Evolutionary conservation across 2,888 invertebrate genomes (phyloP).

Genomic region (Muschampia plurimacula): DNA sequence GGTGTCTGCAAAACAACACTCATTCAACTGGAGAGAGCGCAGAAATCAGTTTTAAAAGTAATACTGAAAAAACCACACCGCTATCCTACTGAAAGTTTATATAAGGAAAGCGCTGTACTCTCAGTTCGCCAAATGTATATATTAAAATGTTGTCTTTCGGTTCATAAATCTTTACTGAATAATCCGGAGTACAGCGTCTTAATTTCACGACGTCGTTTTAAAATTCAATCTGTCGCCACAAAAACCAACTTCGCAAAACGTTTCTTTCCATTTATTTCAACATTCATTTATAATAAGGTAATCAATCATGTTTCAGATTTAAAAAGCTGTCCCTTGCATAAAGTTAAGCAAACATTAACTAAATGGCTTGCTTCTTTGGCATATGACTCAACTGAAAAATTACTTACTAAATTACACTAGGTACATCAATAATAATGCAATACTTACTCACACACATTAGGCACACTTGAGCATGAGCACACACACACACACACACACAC

Average conservation of each 20-base stretch:
- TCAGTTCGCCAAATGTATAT: slow-evolving; percentile 1
- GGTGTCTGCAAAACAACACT: neutral
- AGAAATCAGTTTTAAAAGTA: neutral
- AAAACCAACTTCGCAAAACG: neutral
- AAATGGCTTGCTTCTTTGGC: neutral
- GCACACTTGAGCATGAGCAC: neutral
- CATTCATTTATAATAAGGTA: neutral
- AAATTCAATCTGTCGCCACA: neutral
- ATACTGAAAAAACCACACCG: slow-evolving; percentile 5
- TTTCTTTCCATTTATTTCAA: neutral
- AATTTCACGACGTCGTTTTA: neutral
- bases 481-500: neutral
- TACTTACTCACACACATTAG: too few relatives aligned
- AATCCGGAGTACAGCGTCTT: neutral
- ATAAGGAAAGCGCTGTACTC: neutral
- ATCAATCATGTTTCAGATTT: neutral
- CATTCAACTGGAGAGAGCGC: neutral
- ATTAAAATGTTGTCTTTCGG: neutral
- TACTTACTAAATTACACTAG: neutral
- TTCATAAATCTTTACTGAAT: neutral
- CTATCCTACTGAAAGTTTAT: neutral
- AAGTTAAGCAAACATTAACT: neutral
- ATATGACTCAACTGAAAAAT: neutral
- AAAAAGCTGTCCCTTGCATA: neutral
- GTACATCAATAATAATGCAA: neutral